phyloP scores from a whole-genome alignment of 2,113 vertebrate genomes.

The Melanerpes formicivorus region DNA sequence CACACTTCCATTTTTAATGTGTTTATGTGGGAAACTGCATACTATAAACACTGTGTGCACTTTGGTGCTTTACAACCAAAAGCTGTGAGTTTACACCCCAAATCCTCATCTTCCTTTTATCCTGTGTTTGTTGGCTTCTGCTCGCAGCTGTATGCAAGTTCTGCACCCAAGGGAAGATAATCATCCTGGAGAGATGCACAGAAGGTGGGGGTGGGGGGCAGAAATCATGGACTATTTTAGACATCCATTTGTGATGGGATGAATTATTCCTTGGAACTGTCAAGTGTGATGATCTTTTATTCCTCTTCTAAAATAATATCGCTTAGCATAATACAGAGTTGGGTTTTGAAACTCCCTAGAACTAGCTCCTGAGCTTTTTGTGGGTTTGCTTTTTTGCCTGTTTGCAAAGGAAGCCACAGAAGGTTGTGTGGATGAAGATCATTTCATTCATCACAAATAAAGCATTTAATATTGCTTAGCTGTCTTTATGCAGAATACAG shows the following conservation, averaged over 20 bases:
- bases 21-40: background rate
- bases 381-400: too few species aligned
- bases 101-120: background rate
- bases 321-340: background rate
- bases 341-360: background rate
- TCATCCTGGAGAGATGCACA: background rate
- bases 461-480: slow-evolving; percentile 39
- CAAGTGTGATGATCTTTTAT: background rate
- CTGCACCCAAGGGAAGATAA: background rate
- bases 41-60: fast-evolving
- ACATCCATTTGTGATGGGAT: background rate
- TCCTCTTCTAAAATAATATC: slow-evolving; percentile 8
- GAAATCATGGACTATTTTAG: background rate
- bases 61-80: background rate
- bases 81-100: background rate
- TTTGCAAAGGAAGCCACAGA: background rate
- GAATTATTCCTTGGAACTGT: slow-evolving; percentile 31
- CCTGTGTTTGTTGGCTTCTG: background rate
- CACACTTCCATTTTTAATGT: background rate
- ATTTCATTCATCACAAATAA: slow-evolving; percentile 24
- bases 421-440: slow-evolving; percentile 15
- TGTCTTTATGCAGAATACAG: background rate
- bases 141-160: background rate
- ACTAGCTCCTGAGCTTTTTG: background rate
- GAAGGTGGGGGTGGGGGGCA: too few species aligned